These are phyloP conservation scores for Protaetia brevitarsis DNA, from an alignment of 1,140 invertebrate genomes.

Conservation along the genomic window DNA sequence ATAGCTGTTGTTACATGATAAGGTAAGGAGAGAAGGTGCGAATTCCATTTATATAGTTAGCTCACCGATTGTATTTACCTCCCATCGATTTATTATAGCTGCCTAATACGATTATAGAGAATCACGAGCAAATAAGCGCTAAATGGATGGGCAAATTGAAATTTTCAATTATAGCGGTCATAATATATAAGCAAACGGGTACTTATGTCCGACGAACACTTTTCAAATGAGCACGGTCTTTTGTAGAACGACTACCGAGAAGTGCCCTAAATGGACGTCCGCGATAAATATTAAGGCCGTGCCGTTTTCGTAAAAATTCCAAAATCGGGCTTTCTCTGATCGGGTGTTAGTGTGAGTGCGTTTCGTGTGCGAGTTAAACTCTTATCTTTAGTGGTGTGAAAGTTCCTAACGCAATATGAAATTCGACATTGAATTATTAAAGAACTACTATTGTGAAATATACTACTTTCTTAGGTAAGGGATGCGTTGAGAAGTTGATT, in stretches of 20 bases:
- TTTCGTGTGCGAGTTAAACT: background rate
- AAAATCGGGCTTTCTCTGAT: too few relatives aligned
- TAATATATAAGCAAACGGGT: conserved; percentile 10
- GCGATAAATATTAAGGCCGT: too few relatives aligned
- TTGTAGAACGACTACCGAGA: too few relatives aligned
- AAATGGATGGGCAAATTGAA: background rate
- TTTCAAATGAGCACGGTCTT: background rate
- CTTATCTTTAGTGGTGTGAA: background rate
- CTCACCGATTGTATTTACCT: conserved; percentile 2
- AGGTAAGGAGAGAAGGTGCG: conserved; percentile 4
- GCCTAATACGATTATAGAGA: conserved; percentile 12
- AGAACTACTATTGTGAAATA: conserved; percentile 13
- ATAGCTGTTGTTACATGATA: conserved; percentile 13
- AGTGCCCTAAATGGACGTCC: too few relatives aligned
- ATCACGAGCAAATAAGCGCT: conserved; percentile 14
- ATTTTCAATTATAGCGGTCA: conserved; percentile 4
- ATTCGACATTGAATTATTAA: background rate
- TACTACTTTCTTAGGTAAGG: background rate
- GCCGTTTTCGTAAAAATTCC: too few relatives aligned
- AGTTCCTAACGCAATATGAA: background rate
- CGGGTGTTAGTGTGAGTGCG: conserved; percentile 7
- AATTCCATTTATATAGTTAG: conserved; percentile 11
- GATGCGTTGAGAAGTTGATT: too few relatives aligned
- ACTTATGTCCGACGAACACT: background rate
- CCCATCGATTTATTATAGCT: background rate